Evolutionary conservation across 2,797 vertebrate genomes (phyloP), one percentile per base, ranked within the genome.

Genomic region (Notoglanidium macrostoma): DNA sequence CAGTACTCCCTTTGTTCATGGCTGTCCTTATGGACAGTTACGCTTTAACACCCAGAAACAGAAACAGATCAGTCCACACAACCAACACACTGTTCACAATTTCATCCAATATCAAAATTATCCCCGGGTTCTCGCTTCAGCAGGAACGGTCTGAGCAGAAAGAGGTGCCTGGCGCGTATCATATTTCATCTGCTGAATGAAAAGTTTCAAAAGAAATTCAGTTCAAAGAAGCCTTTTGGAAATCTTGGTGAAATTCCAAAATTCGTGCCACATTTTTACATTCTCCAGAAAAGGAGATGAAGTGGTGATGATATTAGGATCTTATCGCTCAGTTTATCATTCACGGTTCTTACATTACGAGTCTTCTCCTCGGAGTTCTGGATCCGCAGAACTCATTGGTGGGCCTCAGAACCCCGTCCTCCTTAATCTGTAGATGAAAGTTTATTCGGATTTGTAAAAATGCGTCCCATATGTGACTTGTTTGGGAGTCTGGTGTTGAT

Each of bases 401-500:
- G 89, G 89, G 87, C 90, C 90, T 77, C 87, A 86, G 88, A 86
- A 89, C 79, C 73, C 35, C 81, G 1, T 83, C 74, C 74, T 78
- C 87, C 87, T 93, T 83, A 92, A 93, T 92, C 89, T 91, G 90
- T 90, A 92, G 93, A 95, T 95, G 93, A 96, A 95, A 94, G 94
- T 94, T 94, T 95, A 95, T 94, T 94, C 93, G 91, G 92, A 94
- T 94, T 92, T 93, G 91, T 92, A 94, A 93, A 95, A 95, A 96
- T 95, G 91, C 89, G 86, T 95, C 92, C 95, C 96, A 96, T 93
- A 94, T 96, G 95, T 94, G 92, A 92, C 93, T 91, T 92, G 90
- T 91, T 92, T 89, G 80, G 90, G 91, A 92, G 92, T 94, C 93
- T 95, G 93, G 91, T 93, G 93, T 94, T 95, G 94, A 95, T 95